A percentile compares a stretch with the other conserved stretches of the same genome.
Conservation (phyloP, 2,888 invertebrate genomes). For the Microctonus hyperodae region DNA sequence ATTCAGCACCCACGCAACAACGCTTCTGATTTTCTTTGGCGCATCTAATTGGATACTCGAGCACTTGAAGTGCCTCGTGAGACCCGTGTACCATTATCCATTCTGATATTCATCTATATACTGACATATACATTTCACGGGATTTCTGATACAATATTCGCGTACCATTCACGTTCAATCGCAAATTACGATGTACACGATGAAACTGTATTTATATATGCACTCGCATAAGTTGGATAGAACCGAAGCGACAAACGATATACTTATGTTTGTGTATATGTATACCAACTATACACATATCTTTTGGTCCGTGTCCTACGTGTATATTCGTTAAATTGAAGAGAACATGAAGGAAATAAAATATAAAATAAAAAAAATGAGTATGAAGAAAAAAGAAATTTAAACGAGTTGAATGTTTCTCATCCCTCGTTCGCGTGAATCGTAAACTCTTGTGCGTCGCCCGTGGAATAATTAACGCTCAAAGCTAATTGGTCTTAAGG, state of each 20-base stretch:
- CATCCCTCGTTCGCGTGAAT: background rate
- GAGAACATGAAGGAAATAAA: conserved; percentile 1
- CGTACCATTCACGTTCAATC: conserved; percentile 19
- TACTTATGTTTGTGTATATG: too few relatives aligned
- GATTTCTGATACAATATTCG: conserved; percentile 22
- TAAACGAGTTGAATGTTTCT: background rate
- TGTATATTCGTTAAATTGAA: too few relatives aligned
- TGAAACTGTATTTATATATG: background rate
- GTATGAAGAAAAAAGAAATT: background rate
- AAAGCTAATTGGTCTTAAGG: conserved; percentile 41
- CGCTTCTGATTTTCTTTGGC: conserved; percentile 42
- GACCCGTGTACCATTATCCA: conserved; percentile 19
- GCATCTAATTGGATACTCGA: conserved; percentile 49
- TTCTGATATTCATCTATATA: conserved; percentile 18
- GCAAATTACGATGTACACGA: conserved; percentile 27
- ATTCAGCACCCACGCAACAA: conserved; percentile 44
- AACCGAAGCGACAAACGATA: background rate
- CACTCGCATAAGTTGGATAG: too few relatives aligned
- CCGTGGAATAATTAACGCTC: conserved; percentile 40
- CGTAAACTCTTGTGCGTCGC: conserved; percentile 18
- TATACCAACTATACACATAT: too few relatives aligned
- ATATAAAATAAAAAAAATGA: background rate
- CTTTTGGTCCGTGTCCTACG: too few relatives aligned
- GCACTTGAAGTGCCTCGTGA: conserved; percentile 29
- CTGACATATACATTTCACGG: conserved; percentile 8